Percentiles rank a stretch among this genome's conserved stretches.
Evolutionary conservation across 2,113 vertebrate species (phyloP).

Genomic region (Hipposideros armiger): DNA sequence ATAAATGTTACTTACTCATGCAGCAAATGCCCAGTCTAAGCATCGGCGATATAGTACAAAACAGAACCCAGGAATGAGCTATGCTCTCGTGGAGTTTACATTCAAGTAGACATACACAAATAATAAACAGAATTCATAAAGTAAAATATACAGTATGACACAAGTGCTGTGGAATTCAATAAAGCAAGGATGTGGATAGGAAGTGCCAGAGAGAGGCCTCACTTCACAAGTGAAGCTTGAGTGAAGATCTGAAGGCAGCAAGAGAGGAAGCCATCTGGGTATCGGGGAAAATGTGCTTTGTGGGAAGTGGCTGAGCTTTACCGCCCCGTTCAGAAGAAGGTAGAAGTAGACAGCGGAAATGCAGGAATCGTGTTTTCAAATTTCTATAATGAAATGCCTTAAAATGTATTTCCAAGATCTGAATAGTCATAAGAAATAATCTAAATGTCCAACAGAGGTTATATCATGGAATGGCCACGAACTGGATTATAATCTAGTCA

Average conservation of each 20-base stretch:
- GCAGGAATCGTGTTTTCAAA: neutral
- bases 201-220: neutral
- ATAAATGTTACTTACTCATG: neutral
- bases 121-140: constrained; percentile 3
- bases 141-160: neutral
- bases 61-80: neutral
- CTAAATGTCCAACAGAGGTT: neutral
- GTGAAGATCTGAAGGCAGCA: neutral
- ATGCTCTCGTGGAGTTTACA: neutral
- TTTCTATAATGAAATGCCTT: neutral
- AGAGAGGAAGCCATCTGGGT: neutral
- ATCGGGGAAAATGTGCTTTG: rapidly evolving
- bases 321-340: neutral
- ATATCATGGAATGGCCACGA: neutral
- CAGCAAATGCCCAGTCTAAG: neutral
- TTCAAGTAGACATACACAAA: neutral
- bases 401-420: constrained; percentile 18
- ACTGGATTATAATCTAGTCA: neutral
- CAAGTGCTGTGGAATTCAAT: neutral
- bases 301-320: neutral
- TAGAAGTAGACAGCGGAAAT: neutral
- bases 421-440: constrained; percentile 5
- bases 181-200: neutral
- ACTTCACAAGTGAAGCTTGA: neutral
- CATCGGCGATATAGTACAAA: neutral